phyloP scores from a whole-genome alignment of 2,113 vertebrate species.

The Apaloderma vittatum region DNA sequence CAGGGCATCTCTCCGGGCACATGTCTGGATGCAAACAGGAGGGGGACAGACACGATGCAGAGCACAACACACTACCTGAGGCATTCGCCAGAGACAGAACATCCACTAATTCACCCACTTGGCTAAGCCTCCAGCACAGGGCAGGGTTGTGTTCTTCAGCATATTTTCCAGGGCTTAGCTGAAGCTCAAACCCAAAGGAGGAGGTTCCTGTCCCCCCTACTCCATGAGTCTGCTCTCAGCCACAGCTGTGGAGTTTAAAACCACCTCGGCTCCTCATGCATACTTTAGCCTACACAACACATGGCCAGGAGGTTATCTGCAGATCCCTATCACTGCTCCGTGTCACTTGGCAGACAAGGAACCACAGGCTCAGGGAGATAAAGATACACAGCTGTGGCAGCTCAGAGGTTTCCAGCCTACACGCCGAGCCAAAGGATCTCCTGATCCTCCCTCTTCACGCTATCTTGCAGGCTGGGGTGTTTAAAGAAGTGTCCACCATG shows the following conservation, averaged over 20 bases:
- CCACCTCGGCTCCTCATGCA: neutral
- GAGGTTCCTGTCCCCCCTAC: neutral
- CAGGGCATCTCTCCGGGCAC: neutral
- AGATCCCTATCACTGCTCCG: neutral
- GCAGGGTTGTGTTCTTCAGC: neutral
- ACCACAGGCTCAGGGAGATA: neutral
- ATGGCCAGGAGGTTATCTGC: neutral
- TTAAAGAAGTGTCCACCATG: neutral
- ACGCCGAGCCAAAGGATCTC: neutral
- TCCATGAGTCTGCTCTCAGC: accelerated
- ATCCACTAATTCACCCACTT: neutral
- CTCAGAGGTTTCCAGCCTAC: neutral
- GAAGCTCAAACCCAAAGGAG: neutral
- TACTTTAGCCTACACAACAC: neutral
- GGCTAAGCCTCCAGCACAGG: neutral
- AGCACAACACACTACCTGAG: neutral
- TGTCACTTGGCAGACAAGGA: neutral
- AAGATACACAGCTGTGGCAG: neutral
- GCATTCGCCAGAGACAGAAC: accelerated
- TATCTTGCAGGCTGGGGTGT: neutral
- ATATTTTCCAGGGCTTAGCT: neutral
- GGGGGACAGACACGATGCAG: neutral
- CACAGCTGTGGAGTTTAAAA: accelerated
- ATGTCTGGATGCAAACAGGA: accelerated
- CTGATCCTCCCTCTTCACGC: accelerated